Percentiles rank a stretch among this genome's conserved stretches.
Conservation (phyloP, 1,140 invertebrate genomes). For the Camponotus floridanus region DNA sequence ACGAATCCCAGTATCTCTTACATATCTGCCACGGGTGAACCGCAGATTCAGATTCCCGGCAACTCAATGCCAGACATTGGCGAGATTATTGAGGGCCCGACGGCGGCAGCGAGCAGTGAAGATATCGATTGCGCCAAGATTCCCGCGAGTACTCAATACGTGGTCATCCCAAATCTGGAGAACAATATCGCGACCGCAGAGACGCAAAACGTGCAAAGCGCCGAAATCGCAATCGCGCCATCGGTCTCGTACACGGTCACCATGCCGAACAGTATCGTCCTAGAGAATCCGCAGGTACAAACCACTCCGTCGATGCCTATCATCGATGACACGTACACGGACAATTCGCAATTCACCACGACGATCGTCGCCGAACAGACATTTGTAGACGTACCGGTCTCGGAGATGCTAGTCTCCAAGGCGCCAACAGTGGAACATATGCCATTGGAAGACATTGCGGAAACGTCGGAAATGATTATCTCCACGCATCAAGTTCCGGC, state of each 20-base stretch:
- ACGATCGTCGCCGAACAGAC: slow-evolving; percentile 66
- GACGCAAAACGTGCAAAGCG: slow-evolving; percentile 52
- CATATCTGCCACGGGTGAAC: slow-evolving; percentile 79
- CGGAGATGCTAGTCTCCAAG: slow-evolving; percentile 80
- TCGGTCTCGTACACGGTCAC: slow-evolving; percentile 81
- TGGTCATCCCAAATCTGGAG: slow-evolving; percentile 80
- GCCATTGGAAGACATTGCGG: slow-evolving; percentile 62
- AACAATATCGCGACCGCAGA: slow-evolving; percentile 73
- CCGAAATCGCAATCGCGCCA: slow-evolving; percentile 55
- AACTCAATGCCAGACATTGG: slow-evolving; percentile 83
- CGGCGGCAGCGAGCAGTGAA: background rate
- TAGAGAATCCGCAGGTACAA: slow-evolving; percentile 78
- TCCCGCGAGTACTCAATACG: slow-evolving; percentile 77
- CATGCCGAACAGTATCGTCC: slow-evolving; percentile 77
- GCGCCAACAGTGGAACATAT: slow-evolving; percentile 48
- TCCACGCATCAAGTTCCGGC: slow-evolving; percentile 50
- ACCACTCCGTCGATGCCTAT: slow-evolving; percentile 84
- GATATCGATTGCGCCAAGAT: slow-evolving; percentile 67
- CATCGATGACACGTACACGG: slow-evolving; percentile 82
- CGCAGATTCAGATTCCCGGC: slow-evolving; percentile 76
- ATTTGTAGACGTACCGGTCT: slow-evolving; percentile 75
- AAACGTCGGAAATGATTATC: slow-evolving; percentile 67
- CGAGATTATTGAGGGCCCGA: slow-evolving; percentile 77
- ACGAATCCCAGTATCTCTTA: slow-evolving; percentile 89
- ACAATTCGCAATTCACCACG: slow-evolving; percentile 72